Conservation (phyloP, 1,140 invertebrate genomes). For the Bombus haemorrhoidalis region DNA sequence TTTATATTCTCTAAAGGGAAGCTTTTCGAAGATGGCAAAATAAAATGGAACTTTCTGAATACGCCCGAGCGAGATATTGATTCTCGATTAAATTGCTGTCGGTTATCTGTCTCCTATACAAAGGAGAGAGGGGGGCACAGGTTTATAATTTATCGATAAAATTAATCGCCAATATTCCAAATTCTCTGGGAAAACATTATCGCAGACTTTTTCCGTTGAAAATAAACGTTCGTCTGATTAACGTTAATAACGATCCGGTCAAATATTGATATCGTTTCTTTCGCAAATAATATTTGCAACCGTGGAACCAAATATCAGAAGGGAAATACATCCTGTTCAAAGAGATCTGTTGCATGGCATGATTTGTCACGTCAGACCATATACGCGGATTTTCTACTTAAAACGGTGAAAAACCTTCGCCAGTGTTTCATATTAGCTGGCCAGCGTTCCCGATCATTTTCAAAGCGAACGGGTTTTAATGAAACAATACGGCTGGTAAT, state of each 20-base stretch:
- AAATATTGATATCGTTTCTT: background rate
- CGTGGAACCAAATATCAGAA: background rate
- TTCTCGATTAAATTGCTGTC: background rate
- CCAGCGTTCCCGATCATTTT: background rate
- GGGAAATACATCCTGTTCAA: background rate
- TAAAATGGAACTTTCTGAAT: background rate
- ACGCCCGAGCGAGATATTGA: background rate
- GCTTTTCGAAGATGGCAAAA: background rate
- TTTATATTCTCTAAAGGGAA: background rate
- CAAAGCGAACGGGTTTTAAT: background rate
- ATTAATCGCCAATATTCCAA: background rate
- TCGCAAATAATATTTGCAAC: too few species aligned
- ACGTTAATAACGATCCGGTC: background rate
- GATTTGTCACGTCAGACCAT: background rate
- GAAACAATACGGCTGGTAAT: background rate
- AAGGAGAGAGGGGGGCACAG: background rate
- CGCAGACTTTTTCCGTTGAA: background rate
- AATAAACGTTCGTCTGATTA: background rate
- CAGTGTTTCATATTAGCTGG: background rate
- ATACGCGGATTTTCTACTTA: conserved; percentile 13
- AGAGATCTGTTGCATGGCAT: too few species aligned
- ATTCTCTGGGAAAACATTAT: background rate
- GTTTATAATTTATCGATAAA: background rate
- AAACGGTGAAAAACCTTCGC: background rate
- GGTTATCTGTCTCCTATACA: background rate